Evolutionary conservation across 1,140 invertebrate genomes (phyloP).

Genomic region (Papilio xuthus): DNA sequence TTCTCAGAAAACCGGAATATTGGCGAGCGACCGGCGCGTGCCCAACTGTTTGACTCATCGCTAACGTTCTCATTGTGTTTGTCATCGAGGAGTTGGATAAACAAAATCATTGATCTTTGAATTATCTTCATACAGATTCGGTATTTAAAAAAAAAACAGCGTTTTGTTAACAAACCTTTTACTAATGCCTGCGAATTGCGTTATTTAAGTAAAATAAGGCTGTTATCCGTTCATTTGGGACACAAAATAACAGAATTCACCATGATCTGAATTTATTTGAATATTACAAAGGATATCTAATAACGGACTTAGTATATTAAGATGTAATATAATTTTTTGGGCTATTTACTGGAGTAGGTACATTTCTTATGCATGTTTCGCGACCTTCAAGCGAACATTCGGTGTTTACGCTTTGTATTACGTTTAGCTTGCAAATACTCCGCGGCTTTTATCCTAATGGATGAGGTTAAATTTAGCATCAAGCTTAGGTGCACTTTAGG

Average conservation of each 20-base stretch:
- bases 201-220: too few relatives aligned
- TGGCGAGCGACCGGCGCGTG: slow-evolving; percentile 56
- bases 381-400: too few relatives aligned
- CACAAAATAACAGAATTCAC: too few relatives aligned
- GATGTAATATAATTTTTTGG: too few relatives aligned
- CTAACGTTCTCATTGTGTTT: slow-evolving; percentile 8
- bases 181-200: too few relatives aligned
- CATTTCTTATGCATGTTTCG: too few relatives aligned
- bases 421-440: background rate
- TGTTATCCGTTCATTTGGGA: too few relatives aligned
- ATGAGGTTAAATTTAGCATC: background rate
- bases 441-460: background rate
- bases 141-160: background rate
- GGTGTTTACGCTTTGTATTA: background rate
- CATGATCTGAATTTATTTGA: too few relatives aligned
- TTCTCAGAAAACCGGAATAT: slow-evolving; percentile 68
- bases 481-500: background rate
- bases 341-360: too few relatives aligned
- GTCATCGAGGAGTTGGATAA: background rate
- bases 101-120: slow-evolving; percentile 3
- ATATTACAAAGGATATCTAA: too few relatives aligned
- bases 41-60: slow-evolving; percentile 52
- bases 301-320: too few relatives aligned
- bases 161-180: too few relatives aligned
- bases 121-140: background rate